Base-by-base conservation (phyloP, 2,113 vertebrate species). In the Erinaceus europaeus region DNA sequence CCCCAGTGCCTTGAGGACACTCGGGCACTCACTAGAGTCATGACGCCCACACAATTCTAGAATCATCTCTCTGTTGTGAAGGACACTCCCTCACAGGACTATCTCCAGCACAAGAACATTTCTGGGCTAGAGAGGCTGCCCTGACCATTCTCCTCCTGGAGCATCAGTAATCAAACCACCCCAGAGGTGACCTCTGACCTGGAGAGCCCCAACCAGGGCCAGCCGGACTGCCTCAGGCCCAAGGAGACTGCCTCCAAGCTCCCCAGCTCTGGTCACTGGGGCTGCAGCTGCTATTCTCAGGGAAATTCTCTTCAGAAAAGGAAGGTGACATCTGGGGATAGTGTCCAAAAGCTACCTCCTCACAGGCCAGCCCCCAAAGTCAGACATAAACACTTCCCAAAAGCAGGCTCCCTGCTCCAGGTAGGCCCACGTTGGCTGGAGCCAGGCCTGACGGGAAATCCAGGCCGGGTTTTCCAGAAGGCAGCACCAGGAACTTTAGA, bases 391-490 rank as follows among this genome's bases (percentile, higher is more conserved):
- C 9, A 32, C 46, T 23, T 74, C 61, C 25, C 11, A 9, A 40
- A 78, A 44, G 87, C 84, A 81, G 36, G 23, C 59, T 65, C 50
- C 59, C 40, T 68, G 59, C 27, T 50, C 3, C 2, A 64, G 21
- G n/a, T 14, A 38, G 59, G 53, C 40, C 36, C n/a, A n/a, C 23
- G 8, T 3, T n/a, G 77, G 23, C 12, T 38, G 29, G 34, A 84
- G 53, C 25, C 84, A 73, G 62, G 34, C 0, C 0, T 36, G 21
- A 34, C 53, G n/a, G 48, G 5, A 9, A 87, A 79, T 94, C 91
- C 96, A 79, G 85, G 84, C 18, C 55, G 1, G 29, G 15, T 55
- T 94, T 97, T 96, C 77, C 46, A 94, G 81, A 32, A 21, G 76
- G 44, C 8, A 55, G 92, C 59, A 93, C 81, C 42, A 3, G 84